Conservation (phyloP, 1,140 invertebrate genomes). For the Drosophila ironensis region DNA sequence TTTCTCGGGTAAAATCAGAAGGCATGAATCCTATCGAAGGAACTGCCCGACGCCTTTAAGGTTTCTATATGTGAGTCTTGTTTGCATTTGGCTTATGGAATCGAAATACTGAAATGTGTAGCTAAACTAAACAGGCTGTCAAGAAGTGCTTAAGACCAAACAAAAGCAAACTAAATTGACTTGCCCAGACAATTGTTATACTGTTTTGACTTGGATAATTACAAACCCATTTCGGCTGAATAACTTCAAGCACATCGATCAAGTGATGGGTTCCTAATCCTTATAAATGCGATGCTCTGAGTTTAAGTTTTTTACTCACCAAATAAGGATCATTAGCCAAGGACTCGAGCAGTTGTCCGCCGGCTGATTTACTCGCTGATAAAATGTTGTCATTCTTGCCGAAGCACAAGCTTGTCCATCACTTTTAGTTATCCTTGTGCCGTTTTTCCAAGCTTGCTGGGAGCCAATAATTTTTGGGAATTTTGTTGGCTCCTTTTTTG, state of each 20-base stretch:
- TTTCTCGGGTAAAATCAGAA: neutral
- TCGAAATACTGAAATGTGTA: no score
- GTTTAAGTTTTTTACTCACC: neutral
- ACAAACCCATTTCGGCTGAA: no score
- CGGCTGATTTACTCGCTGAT: slow-evolving; percentile 12
- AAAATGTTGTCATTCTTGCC: slow-evolving; percentile 24
- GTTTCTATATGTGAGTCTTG: no score
- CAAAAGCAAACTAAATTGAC: no score
- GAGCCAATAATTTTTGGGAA: slow-evolving; percentile 32
- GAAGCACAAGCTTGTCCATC: slow-evolving; percentile 27
- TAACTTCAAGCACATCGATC: slow-evolving; percentile 25
- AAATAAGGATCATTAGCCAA: slow-evolving; percentile 8
- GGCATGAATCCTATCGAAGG: no score
- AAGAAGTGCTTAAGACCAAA: no score
- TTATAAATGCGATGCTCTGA: neutral
- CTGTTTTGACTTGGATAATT: no score
- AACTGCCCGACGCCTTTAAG: no score
- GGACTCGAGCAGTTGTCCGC: slow-evolving; percentile 35
- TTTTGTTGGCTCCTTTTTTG: slow-evolving; percentile 2
- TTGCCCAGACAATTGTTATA: no score
- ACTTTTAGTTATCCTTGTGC: slow-evolving; percentile 34
- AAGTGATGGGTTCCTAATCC: neutral
- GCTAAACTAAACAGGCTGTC: no score
- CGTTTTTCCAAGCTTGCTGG: slow-evolving; percentile 28
- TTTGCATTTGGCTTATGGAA: no score